Evolutionary conservation across 2,113 vertebrate genomes (phyloP).

Genomic region (Tenebrosternarchus preto): DNA sequence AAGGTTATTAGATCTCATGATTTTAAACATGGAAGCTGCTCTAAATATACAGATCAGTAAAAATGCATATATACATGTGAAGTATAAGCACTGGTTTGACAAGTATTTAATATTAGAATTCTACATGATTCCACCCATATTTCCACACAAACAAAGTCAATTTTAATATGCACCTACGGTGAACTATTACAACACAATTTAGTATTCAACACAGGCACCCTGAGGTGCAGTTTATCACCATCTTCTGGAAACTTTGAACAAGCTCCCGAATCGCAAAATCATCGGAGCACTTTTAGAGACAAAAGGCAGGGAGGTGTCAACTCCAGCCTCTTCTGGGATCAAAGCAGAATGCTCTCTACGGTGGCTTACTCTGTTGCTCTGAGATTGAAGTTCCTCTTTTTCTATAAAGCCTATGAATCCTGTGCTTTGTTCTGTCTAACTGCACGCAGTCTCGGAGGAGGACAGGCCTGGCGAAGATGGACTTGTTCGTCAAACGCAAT

Average conservation of each 20-base stretch:
- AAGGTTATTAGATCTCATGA: too few species aligned
- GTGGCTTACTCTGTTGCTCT: conserved; percentile 50
- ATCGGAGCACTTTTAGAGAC: conserved; percentile 56
- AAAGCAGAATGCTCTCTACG: conserved; percentile 60
- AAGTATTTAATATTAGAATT: too few species aligned
- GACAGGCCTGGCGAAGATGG: conserved; percentile 58
- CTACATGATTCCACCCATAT: too few species aligned
- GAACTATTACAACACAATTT: conserved; percentile 5
- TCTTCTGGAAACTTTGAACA: conserved; percentile 31
- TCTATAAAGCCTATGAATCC: conserved; percentile 61
- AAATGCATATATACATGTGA: too few species aligned
- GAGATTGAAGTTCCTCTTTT: conserved; percentile 53
- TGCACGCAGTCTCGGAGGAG: conserved; percentile 58
- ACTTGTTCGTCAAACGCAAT: conserved; percentile 69
- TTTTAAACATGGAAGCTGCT: too few species aligned
- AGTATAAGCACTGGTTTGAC: too few species aligned
- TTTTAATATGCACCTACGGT: background rate
- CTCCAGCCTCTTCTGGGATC: conserved; percentile 62
- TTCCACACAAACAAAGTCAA: background rate
- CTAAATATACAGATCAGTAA: too few species aligned
- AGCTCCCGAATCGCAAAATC: conserved; percentile 54
- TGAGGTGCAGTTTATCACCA: conserved; percentile 30
- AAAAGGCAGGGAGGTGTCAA: conserved; percentile 53
- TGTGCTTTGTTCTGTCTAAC: conserved; percentile 66
- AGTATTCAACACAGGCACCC: background rate